phyloP scores from a whole-genome alignment of 2,888 invertebrate species.

The Amiota communis region DNA sequence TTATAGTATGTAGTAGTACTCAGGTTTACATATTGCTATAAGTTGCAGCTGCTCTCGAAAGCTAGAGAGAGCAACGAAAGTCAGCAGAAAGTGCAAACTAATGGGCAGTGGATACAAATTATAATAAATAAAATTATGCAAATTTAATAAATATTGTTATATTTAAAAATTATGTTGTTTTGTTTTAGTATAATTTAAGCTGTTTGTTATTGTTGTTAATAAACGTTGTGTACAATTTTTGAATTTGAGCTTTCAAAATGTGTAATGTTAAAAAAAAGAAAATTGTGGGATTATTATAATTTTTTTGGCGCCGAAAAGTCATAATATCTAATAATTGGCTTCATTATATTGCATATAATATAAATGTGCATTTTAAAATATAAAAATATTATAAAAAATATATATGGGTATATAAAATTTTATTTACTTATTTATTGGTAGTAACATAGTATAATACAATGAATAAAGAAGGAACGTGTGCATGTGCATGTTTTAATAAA shows the following conservation, averaged over 20 bases:
- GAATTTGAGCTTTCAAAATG: too few species aligned
- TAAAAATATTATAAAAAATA: too few species aligned
- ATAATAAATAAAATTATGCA: slow-evolving; percentile 36
- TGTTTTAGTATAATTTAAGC: background rate
- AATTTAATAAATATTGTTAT: slow-evolving; percentile 26
- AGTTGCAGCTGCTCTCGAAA: slow-evolving; percentile 26
- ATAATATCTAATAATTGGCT: background rate
- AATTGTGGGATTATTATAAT: background rate
- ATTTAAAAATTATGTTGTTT: background rate
- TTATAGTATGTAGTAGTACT: too few species aligned
- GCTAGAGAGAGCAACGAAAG: background rate
- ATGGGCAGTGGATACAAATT: slow-evolving; percentile 44
- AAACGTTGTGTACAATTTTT: too few species aligned
- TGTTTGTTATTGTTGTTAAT: too few species aligned
- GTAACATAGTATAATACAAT: too few species aligned
- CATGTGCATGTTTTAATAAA: slow-evolving; percentile 15
- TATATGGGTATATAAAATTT: background rate
- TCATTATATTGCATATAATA: slow-evolving; percentile 4
- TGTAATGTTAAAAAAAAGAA: background rate
- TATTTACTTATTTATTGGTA: too few species aligned
- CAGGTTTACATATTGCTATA: background rate
- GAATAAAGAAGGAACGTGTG: too few species aligned
- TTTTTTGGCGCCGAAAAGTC: slow-evolving; percentile 1
- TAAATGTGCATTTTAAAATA: background rate
- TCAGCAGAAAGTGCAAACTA: slow-evolving; percentile 44